Percentiles rank a stretch among this genome's conserved stretches.
phyloP scores from a whole-genome alignment of 2,888 invertebrate species.

The Ernsta delagoae region DNA sequence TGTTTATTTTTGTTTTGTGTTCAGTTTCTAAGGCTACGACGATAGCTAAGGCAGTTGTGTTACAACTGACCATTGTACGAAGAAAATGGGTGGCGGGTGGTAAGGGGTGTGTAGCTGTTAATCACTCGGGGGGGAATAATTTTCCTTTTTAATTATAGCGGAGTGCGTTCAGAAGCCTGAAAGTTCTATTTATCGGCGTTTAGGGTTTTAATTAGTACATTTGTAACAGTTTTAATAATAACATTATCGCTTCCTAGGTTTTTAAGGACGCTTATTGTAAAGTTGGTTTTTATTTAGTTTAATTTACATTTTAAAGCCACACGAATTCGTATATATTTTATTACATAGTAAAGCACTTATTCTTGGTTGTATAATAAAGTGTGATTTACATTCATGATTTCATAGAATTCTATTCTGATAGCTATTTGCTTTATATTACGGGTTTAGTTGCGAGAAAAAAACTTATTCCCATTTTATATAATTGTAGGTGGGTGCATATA shows the following conservation, averaged over 20 bases:
- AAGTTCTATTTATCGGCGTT: conserved; percentile 33
- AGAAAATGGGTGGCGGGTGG: conserved; percentile 57
- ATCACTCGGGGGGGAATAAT: conserved; percentile 77
- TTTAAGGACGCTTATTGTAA: background rate
- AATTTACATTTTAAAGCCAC: background rate
- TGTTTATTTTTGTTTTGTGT: conserved; percentile 82
- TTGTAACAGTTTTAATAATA: conserved; percentile 3
- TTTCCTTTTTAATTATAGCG: conserved; percentile 80
- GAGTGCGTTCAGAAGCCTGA: conserved; percentile 62
- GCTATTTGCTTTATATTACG: too few species aligned
- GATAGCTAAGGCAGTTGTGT: conserved; percentile 65
- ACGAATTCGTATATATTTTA: background rate
- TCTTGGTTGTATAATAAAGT: background rate
- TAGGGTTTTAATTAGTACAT: conserved; percentile 27
- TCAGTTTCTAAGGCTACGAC: conserved; percentile 79
- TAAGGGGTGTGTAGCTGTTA: conserved; percentile 61
- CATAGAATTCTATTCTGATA: too few species aligned
- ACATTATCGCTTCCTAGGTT: background rate
- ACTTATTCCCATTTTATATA: too few species aligned
- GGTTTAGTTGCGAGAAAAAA: too few species aligned
- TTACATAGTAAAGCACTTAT: background rate
- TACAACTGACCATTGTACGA: conserved; percentile 65
- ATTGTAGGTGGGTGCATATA: too few species aligned
- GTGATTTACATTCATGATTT: background rate
- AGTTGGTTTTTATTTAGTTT: background rate